Percentiles rank a stretch among this genome's conserved stretches.
Evolutionary conservation across 2,888 invertebrate species (phyloP).

Genomic region (Seladonia tumulorum): DNA sequence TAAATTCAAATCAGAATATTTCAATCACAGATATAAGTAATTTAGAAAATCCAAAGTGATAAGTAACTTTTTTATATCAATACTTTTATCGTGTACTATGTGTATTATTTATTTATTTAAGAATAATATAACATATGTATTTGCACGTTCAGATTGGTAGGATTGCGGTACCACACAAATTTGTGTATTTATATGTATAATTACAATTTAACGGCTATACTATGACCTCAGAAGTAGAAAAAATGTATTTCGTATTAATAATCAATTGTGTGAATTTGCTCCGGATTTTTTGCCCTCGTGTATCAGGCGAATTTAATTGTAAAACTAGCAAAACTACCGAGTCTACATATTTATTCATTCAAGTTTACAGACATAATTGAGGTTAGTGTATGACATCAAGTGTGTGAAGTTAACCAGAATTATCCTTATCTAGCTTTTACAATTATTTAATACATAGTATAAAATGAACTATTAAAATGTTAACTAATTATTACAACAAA

Average conservation of each 20-base stretch:
- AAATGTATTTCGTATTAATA: constrained; percentile 55
- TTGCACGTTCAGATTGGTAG: not conserved
- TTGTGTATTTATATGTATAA: too few species aligned
- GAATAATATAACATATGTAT: not conserved
- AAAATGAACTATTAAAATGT: constrained; percentile 1
- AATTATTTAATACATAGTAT: not conserved
- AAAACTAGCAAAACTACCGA: constrained; percentile 70
- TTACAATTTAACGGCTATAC: not conserved
- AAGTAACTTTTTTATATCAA: not conserved
- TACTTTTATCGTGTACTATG: not conserved
- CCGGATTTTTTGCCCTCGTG: constrained; percentile 74
- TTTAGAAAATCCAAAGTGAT: not conserved
- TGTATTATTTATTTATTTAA: not conserved
- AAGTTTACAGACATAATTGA: constrained; percentile 78
- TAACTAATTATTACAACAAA: constrained; percentile 6
- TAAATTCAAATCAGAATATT: not conserved
- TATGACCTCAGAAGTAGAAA: constrained; percentile 50
- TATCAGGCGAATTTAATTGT: constrained; percentile 76
- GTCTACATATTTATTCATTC: constrained; percentile 72
- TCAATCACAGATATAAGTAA: not conserved
- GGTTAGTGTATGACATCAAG: constrained; percentile 72
- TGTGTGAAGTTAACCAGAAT: not conserved
- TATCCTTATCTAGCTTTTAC: not conserved
- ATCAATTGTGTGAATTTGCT: constrained; percentile 76
- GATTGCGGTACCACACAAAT: not conserved